These are phyloP conservation scores for Phthorimaea operculella DNA, from an alignment of 1,140 invertebrate genomes.

Conservation along the genomic window DNA sequence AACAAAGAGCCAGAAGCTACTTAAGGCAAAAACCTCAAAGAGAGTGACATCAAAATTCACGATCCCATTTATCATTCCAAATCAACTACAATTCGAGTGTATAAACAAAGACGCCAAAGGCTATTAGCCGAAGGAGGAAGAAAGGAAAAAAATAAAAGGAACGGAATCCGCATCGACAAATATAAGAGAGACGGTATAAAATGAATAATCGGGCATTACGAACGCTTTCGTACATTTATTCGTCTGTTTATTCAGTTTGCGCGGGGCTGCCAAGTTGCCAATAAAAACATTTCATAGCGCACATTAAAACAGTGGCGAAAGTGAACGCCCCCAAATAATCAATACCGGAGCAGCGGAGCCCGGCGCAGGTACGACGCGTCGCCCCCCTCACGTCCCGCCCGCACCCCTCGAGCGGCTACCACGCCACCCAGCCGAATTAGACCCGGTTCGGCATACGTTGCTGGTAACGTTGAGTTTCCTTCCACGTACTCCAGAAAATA, in stretches of 20 bases:
- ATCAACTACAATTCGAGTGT: constrained; percentile 4
- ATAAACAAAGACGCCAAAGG: constrained; percentile 7
- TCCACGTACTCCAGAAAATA: too few species aligned
- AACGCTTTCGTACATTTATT: constrained; percentile 15
- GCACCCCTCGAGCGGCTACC: too few species aligned
- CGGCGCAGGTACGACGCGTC: constrained; percentile 48
- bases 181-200: constrained; percentile 4
- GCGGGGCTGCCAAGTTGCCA: constrained; percentile 37
- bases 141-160: neutral
- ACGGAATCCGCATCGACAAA: constrained; percentile 2
- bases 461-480: too few species aligned
- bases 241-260: constrained; percentile 24
- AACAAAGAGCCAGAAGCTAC: neutral
- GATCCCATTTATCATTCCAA: constrained; percentile 5
- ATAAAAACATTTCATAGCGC: constrained; percentile 61
- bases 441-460: too few species aligned
- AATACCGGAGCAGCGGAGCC: constrained; percentile 40
- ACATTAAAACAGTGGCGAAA: constrained; percentile 65
- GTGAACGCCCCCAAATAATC: constrained; percentile 61
- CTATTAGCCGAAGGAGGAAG: constrained; percentile 4
- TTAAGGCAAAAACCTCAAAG: neutral
- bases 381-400: constrained; percentile 19
- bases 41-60: neutral
- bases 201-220: constrained; percentile 4
- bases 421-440: too few species aligned